A percentile compares a stretch with the other conserved stretches of the same genome.
Evolutionary conservation across 35 echinoderm and acorn worm species (phyloP).

Genomic region (Hemicentrotus pulcherrimus): DNA sequence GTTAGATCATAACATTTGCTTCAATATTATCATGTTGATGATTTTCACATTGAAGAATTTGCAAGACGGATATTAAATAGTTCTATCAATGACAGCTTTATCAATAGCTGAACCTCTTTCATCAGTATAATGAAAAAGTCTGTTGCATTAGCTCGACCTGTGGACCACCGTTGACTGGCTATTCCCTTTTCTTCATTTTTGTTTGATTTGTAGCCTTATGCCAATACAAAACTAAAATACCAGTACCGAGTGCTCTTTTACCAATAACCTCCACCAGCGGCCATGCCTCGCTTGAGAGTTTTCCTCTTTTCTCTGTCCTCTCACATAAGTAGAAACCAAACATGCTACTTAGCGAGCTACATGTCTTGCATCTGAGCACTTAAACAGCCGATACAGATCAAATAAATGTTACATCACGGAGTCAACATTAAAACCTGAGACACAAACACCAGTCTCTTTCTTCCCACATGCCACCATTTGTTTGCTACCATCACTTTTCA

Average conservation of each 20-base stretch:
- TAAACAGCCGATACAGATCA: constrained; percentile 26
- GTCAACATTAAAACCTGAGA: constrained; percentile 26
- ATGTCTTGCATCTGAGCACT: constrained; percentile 8
- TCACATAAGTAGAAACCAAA: neutral
- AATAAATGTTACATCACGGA: constrained; percentile 53
- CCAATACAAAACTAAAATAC: neutral
- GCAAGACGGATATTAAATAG: no score
- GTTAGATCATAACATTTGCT: no score
- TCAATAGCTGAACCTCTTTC: no score
- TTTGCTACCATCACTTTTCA: constrained; percentile 47
- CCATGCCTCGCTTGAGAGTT: neutral
- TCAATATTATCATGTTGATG: no score
- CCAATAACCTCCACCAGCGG: neutral
- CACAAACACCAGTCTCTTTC: neutral
- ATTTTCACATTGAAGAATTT: no score
- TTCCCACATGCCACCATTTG: neutral
- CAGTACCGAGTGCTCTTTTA: neutral
- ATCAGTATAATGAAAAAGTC: neutral
- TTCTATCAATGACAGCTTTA: no score
- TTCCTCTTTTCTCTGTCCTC: neutral
- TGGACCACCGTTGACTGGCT: neutral
- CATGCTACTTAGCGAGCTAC: neutral
- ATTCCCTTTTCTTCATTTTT: neutral
- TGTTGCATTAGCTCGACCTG: neutral
- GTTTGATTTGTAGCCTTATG: neutral